These are phyloP conservation scores for Coenonympha glycerion DNA, from an alignment of 2,888 invertebrate species.

Conservation along the genomic window DNA sequence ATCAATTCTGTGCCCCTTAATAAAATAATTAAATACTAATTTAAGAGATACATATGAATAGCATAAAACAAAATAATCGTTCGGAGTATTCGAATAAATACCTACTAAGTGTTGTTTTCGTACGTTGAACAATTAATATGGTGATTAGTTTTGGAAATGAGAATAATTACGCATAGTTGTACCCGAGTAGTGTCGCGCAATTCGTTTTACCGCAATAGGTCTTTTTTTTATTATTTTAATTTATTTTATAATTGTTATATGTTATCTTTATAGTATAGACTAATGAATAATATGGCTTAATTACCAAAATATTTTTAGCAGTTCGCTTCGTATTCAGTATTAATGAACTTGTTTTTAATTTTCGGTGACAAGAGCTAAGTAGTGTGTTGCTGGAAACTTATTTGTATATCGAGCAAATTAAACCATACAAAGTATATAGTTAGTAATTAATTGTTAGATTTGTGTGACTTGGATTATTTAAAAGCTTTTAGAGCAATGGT, in stretches of 20 bases:
- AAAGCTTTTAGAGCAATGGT: slow-evolving; percentile 73
- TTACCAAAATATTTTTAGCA: slow-evolving; percentile 70
- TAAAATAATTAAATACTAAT: slow-evolving; percentile 74
- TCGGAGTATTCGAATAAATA: slow-evolving; percentile 71
- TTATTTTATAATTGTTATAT: slow-evolving; percentile 26
- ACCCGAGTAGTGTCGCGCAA: slow-evolving; percentile 66
- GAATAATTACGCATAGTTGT: slow-evolving; percentile 45
- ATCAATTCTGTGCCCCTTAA: slow-evolving; percentile 87
- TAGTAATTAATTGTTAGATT: slow-evolving; percentile 76
- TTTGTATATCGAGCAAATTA: slow-evolving; percentile 75
- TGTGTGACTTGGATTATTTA: slow-evolving; percentile 75
- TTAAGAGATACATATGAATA: slow-evolving; percentile 74
- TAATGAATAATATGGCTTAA: slow-evolving; percentile 61
- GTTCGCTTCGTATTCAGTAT: slow-evolving; percentile 71
- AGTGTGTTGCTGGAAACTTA: slow-evolving; percentile 59
- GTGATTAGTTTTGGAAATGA: slow-evolving; percentile 48
- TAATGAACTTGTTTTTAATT: slow-evolving; percentile 61
- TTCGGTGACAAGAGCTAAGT: slow-evolving; percentile 50
- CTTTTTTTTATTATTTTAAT: slow-evolving; percentile 50
- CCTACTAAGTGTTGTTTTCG: slow-evolving; percentile 73
- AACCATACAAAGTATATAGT: slow-evolving; percentile 72
- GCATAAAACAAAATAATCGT: slow-evolving; percentile 68
- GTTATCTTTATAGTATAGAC: slow-evolving; percentile 54
- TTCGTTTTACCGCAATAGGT: slow-evolving; percentile 54
- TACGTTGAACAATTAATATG: slow-evolving; percentile 44